Base-by-base conservation (phyloP, 2,797 vertebrate species). In the Mallotus villosus region DNA sequence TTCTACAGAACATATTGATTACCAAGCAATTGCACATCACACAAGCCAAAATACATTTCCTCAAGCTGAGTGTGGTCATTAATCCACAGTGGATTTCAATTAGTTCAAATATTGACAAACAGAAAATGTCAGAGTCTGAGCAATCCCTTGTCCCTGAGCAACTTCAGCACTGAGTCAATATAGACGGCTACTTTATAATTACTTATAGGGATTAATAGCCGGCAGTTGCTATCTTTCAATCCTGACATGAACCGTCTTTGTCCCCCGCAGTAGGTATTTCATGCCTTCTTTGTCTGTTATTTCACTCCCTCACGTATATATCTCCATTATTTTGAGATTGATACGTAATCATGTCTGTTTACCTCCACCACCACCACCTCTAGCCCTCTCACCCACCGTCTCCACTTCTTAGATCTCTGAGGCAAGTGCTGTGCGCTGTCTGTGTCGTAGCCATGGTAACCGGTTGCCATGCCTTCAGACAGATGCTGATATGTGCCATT, bases 361-460 rank as follows among this genome's bases (percentile, higher is more conserved):
- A 11, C 12, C 9, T 46, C 11, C 41, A 14, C 41, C 41, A 46
- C 41, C 12, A 17, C 24, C 16, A 27, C 19, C 29, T 65, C n/a
- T 14, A 9, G n/a, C 4, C 49, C 37, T 65, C n/a, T 63, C 29
- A 19, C 32, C 8, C 24, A 25, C 32, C 22, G 11, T 61, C 11
- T 61, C 12, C 25, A 12, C 11, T 14, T 25, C 60, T 25, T 16
- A 29, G 59, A 6, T 14, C 22, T 24, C 14, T 9, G n/a, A 27
- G 21, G 9, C 32, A 37, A 67, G 24, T 17, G n/a, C 21, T 6
- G 64, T 22, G 21, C 11, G 21, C n/a, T 14, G 19, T 14, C 19
- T 27, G 41, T 51, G 32, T 59, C 22, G 41, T 73, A 70, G 62
- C 71, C 68, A 62, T 74, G 67, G 71, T 41, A 21, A 74, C 67